A percentile compares a stretch with the other conserved stretches of the same genome.
Evolutionary conservation across 2,113 vertebrate genomes (phyloP).

Genomic region (Bujurquina vittata): DNA sequence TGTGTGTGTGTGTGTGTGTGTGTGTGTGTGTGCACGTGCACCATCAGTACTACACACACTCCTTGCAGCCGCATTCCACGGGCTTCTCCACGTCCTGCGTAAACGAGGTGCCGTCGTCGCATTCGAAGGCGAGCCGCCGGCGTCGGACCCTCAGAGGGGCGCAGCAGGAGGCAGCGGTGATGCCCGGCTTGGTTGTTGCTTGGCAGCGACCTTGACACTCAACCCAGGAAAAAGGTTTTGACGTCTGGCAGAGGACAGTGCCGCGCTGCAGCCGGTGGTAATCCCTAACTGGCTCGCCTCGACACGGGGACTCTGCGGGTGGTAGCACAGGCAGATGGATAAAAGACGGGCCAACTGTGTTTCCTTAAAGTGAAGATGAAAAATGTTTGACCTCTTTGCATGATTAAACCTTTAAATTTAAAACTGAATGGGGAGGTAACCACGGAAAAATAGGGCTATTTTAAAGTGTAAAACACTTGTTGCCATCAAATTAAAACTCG

Average conservation of each 20-base stretch:
- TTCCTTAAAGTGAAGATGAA: neutral
- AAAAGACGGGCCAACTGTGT: neutral
- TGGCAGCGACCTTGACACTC: slow-evolving; percentile 88
- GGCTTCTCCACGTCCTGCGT: slow-evolving; percentile 96
- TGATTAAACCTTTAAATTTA: neutral
- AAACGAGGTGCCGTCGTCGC: slow-evolving; percentile 93
- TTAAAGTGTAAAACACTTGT: neutral
- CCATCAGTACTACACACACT: slow-evolving; percentile 83
- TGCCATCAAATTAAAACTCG: neutral
- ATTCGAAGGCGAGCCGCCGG: slow-evolving; percentile 90
- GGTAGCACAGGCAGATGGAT: neutral
- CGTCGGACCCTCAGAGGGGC: slow-evolving; percentile 85
- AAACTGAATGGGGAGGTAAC: neutral
- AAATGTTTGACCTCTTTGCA: neutral
- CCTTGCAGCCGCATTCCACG: slow-evolving; percentile 92
- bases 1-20: slow-evolving; percentile 9
- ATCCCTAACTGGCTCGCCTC: slow-evolving; percentile 86
- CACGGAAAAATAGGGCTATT: too few relatives aligned
- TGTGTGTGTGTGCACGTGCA: neutral
- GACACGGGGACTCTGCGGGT: slow-evolving; percentile 85
- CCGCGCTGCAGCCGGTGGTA: slow-evolving; percentile 93
- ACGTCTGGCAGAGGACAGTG: slow-evolving; percentile 91
- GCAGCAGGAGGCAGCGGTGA: slow-evolving; percentile 77
- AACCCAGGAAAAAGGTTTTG: slow-evolving; percentile 91
- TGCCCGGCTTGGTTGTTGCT: neutral